Percentiles rank a stretch among this genome's conserved stretches.
Evolutionary conservation across 2,797 vertebrate species (phyloP).

Genomic region (Threskiornis aethiopicus): DNA sequence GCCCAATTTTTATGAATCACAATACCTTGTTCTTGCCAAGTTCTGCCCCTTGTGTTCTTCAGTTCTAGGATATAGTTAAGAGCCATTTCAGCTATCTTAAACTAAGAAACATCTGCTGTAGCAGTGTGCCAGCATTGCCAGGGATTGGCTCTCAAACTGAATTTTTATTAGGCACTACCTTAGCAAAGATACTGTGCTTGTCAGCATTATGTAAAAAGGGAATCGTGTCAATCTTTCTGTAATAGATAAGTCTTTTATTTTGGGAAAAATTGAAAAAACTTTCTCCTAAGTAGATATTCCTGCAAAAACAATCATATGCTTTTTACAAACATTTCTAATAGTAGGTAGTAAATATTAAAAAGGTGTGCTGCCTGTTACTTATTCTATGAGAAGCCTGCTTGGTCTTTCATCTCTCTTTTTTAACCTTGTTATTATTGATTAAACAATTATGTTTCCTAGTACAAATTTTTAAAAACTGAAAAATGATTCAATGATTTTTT

Average conservation of each 20-base stretch:
- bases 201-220: background rate
- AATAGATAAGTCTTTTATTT: background rate
- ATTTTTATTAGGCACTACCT: background rate
- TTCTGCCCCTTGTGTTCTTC: background rate
- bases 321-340: background rate
- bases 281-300: background rate
- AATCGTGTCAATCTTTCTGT: background rate
- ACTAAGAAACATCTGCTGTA: constrained; percentile 27
- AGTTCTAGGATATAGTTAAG: background rate
- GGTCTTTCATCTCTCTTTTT: background rate
- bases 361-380: background rate
- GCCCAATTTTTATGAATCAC: background rate
- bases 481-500: background rate
- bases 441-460: background rate
- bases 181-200: background rate
- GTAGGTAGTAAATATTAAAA: background rate
- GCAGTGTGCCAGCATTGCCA: background rate
- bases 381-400: background rate
- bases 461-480: background rate
- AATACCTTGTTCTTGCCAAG: background rate
- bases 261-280: accelerated
- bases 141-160: background rate
- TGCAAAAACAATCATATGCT: background rate
- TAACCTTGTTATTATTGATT: background rate
- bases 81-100: background rate